Conservation (phyloP, 1,140 invertebrate species). For the Microplitis mediator region DNA sequence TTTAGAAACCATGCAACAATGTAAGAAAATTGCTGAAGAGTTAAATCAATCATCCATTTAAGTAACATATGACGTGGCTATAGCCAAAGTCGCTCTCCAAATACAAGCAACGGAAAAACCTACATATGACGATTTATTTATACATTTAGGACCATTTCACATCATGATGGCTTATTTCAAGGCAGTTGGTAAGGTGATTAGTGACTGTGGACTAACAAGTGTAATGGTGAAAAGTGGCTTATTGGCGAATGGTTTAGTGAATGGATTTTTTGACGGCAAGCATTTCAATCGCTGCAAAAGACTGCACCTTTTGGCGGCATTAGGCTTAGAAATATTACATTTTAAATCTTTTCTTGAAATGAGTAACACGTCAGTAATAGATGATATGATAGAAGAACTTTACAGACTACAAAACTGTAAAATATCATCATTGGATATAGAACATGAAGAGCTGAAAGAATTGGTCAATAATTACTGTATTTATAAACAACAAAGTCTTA, state of each 20-base stretch:
- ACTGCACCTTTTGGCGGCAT: slow-evolving; percentile 41
- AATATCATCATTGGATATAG: neutral
- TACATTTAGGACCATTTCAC: slow-evolving; percentile 37
- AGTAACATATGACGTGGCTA: slow-evolving; percentile 49
- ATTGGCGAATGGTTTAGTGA: slow-evolving; percentile 47
- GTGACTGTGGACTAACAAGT: slow-evolving; percentile 19
- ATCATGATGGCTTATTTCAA: slow-evolving; percentile 51
- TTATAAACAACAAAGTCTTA: slow-evolving; percentile 2
- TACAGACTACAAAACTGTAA: neutral
- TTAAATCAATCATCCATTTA: slow-evolving; percentile 40
- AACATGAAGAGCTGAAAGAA: slow-evolving; percentile 29
- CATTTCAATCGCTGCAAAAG: slow-evolving; percentile 52
- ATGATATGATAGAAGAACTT: neutral
- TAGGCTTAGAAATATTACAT: slow-evolving; percentile 42
- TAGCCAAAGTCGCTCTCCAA: slow-evolving; percentile 49
- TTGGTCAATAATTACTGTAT: neutral
- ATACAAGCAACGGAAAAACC: slow-evolving; percentile 20
- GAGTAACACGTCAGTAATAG: neutral
- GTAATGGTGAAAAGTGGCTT: slow-evolving; percentile 21
- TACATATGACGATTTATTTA: neutral
- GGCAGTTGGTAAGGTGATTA: slow-evolving; percentile 46
- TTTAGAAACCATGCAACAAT: slow-evolving; percentile 37
- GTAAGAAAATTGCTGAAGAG: slow-evolving; percentile 26
- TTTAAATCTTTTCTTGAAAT: slow-evolving; percentile 23
- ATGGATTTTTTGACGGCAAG: slow-evolving; percentile 46